Conservation (phyloP, 2,888 invertebrate genomes). For the Theretra japonica region DNA sequence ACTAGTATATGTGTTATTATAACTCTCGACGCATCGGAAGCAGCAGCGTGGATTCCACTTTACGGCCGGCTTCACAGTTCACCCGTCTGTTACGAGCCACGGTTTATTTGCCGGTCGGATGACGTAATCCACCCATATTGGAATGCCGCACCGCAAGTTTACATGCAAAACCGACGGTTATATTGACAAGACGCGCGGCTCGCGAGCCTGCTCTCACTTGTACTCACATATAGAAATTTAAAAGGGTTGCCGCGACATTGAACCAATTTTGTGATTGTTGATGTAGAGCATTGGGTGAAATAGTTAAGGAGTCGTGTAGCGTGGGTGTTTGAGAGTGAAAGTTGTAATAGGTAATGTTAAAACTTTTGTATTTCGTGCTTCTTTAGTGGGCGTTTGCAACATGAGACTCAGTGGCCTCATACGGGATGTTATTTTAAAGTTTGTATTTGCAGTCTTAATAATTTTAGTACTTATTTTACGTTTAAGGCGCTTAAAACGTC, state of each 20-base stretch:
- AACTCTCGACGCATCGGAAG: neutral
- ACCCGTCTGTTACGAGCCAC: neutral
- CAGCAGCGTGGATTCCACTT: neutral
- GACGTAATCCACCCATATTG: slow-evolving; percentile 52
- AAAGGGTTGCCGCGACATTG: neutral
- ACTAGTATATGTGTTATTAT: too few relatives aligned
- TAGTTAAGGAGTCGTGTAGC: neutral
- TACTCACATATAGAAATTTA: neutral
- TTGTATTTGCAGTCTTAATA: too few relatives aligned
- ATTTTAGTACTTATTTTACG: too few relatives aligned
- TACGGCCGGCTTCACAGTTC: neutral
- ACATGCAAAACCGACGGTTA: slow-evolving; percentile 39
- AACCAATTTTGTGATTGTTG: neutral
- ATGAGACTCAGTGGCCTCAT: too few relatives aligned
- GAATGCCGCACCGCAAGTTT: slow-evolving; percentile 58
- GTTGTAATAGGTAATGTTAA: neutral
- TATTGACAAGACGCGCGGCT: neutral
- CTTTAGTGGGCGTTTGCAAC: neutral
- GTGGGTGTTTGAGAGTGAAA: neutral
- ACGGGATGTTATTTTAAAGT: too few relatives aligned
- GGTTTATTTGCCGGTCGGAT: slow-evolving; percentile 42
- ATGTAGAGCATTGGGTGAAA: too few relatives aligned
- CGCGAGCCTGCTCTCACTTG: neutral
- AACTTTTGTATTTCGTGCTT: neutral
- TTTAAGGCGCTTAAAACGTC: too few relatives aligned